Evolutionary conservation across 2,888 invertebrate genomes (phyloP), one percentile per base, ranked within the genome.

Genomic region (Drosophila parthenogenetica): DNA sequence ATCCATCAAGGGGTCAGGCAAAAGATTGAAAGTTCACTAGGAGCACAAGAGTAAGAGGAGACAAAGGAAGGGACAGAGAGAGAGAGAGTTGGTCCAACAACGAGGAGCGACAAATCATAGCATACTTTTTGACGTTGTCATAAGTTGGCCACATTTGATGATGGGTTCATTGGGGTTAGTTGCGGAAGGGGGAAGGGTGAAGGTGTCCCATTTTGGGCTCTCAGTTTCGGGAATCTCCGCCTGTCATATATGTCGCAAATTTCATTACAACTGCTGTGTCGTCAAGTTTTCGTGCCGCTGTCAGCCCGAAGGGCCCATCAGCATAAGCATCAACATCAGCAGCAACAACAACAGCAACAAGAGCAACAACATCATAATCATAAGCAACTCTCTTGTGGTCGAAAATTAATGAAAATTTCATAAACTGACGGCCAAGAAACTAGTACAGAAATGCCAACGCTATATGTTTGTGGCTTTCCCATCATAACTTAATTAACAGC

Each of bases 401-500:
- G 82, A 81, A 81, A 88, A 87, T 87, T 87, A 87, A 87, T 87
- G 87, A 87, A 87, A 88, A 88, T 87, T 87, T 88, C 87, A 87
- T 87, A 80, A 87, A 87, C 83, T 83, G 83, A 74, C 81, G 81
- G 35, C 19, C 22, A 42, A 42, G 45, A 14, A 49, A 58, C 60
- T 66, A 59, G 39, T 13, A 35, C 43, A 65, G 65, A 69, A 65
- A 75, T 71, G 72, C 81, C 73, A 73, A 74, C 63, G 69, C 72
- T 69, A 65, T 59, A 57, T 69, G 73, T 82, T 70, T 82, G 82
- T 71, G 82, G 87, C 70, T 61, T 87, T 87, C 80, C 77, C 87
- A 88, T 86, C 86, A 87, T 87, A 87, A 87, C 88, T 88, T 87
- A 87, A 87, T 87, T 87, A 88, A 87, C 88, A 88, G 87, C 81